Base-by-base conservation (phyloP, 2,113 vertebrate genomes). In the Clarias gariepinus region DNA sequence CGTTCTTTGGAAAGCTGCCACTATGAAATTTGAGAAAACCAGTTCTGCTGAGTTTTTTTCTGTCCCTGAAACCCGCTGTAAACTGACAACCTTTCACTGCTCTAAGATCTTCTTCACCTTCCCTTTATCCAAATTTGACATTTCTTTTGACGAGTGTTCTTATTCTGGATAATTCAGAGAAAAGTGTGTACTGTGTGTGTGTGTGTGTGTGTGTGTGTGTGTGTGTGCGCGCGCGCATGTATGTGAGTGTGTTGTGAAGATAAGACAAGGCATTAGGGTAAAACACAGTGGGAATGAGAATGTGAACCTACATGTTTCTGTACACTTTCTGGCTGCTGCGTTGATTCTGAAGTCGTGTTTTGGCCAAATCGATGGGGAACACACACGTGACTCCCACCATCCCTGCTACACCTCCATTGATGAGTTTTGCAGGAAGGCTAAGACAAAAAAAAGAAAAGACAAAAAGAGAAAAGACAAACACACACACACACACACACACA, bases 341-440 rank as follows among this genome's bases (percentile, higher is more conserved):
- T 79, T 97, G 96, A 91, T 97, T 97, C 91, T 97, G 96, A 79
- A 97, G 87, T 25, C 96, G 93, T 19, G 96, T 97, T 90, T 97
- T 97, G 87, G 95, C 95, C 85, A 96, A 93, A 87, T 96, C 96
- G 5, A 96, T 94, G 41, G 96, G 96, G 85, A 97, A 97, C 88
- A 97, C 95, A 90, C 96, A 97, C 86, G 96, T 96, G 82, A 96
- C 96, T 71, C 96, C 96, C 3, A 96, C 95, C 71, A 96, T 93
- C 78, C 96, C 96, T 58, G 96, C 96, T 82, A 95, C 89, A 84
- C 96, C 96, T 86, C 96, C 96, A 86, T 96, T 96, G 87, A 97
- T 96, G 78, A 97, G 93, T 33, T 96, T 96, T 63, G 96, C 96
- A 81, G 96, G 95, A 36, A 97, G 93, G 91, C 96, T 97, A 89